Base-by-base conservation (phyloP, 2,888 invertebrate genomes). In the Oxyteleia sp. region DNA sequence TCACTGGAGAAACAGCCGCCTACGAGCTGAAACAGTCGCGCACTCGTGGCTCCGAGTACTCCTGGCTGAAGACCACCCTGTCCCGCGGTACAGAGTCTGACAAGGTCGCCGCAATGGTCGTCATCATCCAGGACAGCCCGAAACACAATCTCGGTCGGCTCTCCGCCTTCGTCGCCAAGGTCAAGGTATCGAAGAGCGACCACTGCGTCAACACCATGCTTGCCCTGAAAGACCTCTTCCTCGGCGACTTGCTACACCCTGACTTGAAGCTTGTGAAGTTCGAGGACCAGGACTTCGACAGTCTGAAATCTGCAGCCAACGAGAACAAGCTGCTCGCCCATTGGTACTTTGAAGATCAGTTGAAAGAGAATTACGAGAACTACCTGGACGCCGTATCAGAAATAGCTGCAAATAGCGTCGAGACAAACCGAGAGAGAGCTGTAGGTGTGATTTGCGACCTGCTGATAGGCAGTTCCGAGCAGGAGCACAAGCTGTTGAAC, bases 341-440 rank as follows among this genome's bases (percentile, higher is more conserved):
- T 69, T 99, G 99, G 98, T 96, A 96, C 89, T 99, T 96, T 93
- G 99, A 99, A 92, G 97, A 97, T 90, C 96, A 97, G 89, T 93
- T 99, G 0, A 98, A 98, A 92, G 96, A 96, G 84, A 94, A 95
- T 29, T 98, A 97, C 93, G 95, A 95, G 75, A 94, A 95, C 94
- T 98, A 97, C 91, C 94, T 98, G 7, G 94, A 95, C 63, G 95
- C 96, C 0, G 89, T 98, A 49, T 96, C 96, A 90, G 95, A 94
- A 53, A 95, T 97, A 78, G 96, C 97, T 0, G 96, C 96, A 74
- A 98, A 98, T 89, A 95, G 96, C 0, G 95, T 98, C 0, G 97
- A 97, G 66, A 95, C 95, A 0, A 96, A 97, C 87, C 96, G 97
- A 90, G 96, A 97, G 91, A 97, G 97, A 91, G 96, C 97, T 0